These are phyloP conservation scores for Trachelus iudaicus DNA, from an alignment of 2,888 invertebrate genomes.

Conservation along the genomic window DNA sequence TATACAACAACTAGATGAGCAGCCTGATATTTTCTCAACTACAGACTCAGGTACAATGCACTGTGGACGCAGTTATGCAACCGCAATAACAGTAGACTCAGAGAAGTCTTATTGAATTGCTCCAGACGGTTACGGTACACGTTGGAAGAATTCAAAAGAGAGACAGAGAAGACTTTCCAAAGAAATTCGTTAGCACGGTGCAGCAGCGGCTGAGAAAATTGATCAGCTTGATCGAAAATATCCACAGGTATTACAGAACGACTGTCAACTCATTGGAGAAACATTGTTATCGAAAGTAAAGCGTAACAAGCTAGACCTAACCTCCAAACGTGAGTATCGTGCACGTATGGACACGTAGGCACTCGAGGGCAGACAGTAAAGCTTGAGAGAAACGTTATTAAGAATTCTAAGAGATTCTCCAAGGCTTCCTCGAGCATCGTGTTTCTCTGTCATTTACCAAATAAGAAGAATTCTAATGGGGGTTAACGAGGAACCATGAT, in stretches of 20 bases:
- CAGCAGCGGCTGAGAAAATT: neutral
- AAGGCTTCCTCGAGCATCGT: neutral
- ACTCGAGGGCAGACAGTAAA: neutral
- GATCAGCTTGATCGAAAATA: neutral
- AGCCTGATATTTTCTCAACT: neutral
- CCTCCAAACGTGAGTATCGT: neutral
- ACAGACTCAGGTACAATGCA: neutral
- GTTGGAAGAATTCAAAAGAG: neutral
- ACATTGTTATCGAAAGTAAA: neutral
- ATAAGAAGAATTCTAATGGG: neutral
- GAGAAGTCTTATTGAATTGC: neutral
- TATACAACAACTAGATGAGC: neutral
- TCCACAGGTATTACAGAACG: neutral
- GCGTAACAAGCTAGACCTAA: neutral
- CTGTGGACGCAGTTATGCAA: neutral
- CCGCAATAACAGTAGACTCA: neutral
- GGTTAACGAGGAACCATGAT: neutral
- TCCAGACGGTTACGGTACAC: neutral
- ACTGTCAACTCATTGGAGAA: neutral
- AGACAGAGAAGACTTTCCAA: neutral
- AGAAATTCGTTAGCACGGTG: neutral
- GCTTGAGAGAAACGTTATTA: neutral
- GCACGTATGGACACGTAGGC: neutral
- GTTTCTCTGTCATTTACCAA: neutral
- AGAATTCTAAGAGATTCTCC: neutral